phyloP scores from a whole-genome alignment of 2,888 invertebrate genomes.

The Panopea generosa region DNA sequence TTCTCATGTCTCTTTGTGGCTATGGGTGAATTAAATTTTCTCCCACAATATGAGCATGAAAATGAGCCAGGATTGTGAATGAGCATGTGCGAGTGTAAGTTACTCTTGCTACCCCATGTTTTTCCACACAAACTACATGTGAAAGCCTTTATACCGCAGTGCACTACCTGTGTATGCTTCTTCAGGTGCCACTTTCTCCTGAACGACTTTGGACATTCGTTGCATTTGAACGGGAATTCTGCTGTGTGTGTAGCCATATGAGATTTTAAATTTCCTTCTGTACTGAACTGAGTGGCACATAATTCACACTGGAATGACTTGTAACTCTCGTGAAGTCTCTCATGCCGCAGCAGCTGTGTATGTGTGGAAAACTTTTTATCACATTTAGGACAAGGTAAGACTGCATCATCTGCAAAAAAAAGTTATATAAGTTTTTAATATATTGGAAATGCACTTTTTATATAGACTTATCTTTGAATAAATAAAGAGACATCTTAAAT shows the following conservation, averaged over 20 bases:
- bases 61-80: constrained; percentile 9
- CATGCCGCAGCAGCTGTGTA: constrained; percentile 1
- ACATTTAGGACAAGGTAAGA: constrained; percentile 3
- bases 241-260: no score
- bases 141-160: not conserved
- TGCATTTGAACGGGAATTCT: no score
- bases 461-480: no score
- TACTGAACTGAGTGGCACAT: constrained; percentile 1
- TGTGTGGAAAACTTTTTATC: constrained; percentile 16
- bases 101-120: not conserved
- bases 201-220: no score
- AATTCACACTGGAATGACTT: constrained; percentile 1
- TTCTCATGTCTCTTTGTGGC: constrained; percentile 28
- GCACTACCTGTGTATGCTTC: not conserved
- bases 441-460: no score
- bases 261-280: not conserved
- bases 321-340: not conserved
- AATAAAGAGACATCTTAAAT: no score
- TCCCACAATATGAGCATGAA: constrained; percentile 22
- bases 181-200: no score
- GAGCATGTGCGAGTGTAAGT: constrained; percentile 5
- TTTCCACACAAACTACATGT: constrained; percentile 1
- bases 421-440: no score
- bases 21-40: constrained; percentile 8
- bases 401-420: no score